Evolutionary conservation across 2,113 vertebrate species (phyloP).

Genomic region (human (Homo sapiens)): DNA sequence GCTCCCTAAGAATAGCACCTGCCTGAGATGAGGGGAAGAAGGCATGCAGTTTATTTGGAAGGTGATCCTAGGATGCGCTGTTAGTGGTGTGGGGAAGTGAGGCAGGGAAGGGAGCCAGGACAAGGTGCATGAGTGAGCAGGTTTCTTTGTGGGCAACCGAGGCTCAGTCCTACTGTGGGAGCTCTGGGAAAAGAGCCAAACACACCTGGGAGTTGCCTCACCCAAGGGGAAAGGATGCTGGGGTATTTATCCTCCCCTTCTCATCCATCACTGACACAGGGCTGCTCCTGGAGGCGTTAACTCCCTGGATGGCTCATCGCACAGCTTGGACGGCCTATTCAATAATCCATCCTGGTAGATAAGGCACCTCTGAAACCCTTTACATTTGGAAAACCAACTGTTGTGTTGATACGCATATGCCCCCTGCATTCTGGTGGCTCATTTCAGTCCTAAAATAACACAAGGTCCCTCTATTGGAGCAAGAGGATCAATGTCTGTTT

Average conservation of each 20-base stretch:
- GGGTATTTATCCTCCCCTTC: background rate
- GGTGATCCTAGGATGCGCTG: background rate
- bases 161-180: background rate
- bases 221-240: background rate
- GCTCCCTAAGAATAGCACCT: background rate
- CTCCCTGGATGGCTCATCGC: background rate
- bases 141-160: background rate
- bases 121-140: background rate
- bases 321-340: background rate
- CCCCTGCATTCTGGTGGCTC: background rate
- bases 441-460: background rate
- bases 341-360: background rate
- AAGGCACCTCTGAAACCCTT: background rate
- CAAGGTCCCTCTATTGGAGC: background rate
- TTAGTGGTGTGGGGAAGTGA: background rate
- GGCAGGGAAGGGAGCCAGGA: background rate
- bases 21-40: background rate
- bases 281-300: background rate
- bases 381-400: background rate
- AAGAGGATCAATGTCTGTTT: background rate
- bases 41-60: background rate
- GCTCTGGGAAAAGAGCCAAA: background rate
- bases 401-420: background rate
- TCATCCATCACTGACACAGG: background rate
- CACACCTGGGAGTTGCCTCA: background rate